Percentiles rank a stretch among this genome's conserved stretches.
These are phyloP conservation scores for Ptyas mucosa DNA, from an alignment of 2,113 vertebrate species.

Conservation along the genomic window DNA sequence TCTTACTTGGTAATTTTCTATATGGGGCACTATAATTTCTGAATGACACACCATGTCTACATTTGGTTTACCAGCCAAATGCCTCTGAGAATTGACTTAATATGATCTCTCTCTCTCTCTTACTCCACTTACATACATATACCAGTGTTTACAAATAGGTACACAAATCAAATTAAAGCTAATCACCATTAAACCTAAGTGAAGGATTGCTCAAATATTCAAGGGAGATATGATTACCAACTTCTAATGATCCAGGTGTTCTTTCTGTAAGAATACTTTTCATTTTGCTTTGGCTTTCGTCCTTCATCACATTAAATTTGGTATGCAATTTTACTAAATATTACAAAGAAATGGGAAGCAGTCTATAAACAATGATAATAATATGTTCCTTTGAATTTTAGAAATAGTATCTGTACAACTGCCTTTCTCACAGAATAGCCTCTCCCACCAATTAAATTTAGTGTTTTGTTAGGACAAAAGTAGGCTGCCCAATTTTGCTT, in stretches of 20 bases:
- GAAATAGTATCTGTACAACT: neutral
- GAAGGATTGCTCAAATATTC: neutral
- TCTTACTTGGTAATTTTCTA: neutral
- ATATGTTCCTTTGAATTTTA: neutral
- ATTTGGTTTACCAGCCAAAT: neutral
- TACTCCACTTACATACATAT: neutral
- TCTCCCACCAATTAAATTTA: neutral
- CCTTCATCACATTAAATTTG: neutral
- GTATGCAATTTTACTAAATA: neutral
- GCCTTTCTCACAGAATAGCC: neutral
- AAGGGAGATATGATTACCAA: neutral
- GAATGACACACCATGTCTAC: neutral
- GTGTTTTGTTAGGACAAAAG: neutral
- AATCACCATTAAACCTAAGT: neutral
- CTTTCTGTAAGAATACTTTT: too few relatives aligned
- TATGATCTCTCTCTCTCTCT: too few relatives aligned
- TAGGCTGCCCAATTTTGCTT: neutral
- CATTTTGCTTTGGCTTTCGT: neutral
- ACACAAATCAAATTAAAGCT: neutral
- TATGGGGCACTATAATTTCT: neutral
- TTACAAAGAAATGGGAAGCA: neutral
- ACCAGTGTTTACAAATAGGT: neutral
- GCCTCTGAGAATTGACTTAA: neutral
- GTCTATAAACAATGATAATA: neutral
- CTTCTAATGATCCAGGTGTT: neutral